Percentiles rank a stretch among this genome's conserved stretches.
phyloP scores from a whole-genome alignment of 2,113 vertebrate genomes.

The Recurvirostra avosetta region DNA sequence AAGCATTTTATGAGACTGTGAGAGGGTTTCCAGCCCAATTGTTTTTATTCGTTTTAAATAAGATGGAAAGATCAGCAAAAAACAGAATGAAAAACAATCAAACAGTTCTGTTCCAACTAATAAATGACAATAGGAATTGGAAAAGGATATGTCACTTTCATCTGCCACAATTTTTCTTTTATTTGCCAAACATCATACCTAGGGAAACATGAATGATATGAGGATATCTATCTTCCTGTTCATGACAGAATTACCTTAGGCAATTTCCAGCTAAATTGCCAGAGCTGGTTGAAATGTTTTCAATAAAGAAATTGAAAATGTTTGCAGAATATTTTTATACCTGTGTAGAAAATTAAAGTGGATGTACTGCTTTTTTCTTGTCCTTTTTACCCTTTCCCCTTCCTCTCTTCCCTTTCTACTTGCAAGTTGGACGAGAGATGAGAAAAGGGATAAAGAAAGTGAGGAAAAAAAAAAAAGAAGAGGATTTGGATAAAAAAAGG shows the following conservation, averaged over 20 bases:
- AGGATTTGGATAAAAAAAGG: background rate
- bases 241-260: conserved; percentile 2
- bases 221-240: background rate
- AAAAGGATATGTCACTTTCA: background rate
- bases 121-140: background rate
- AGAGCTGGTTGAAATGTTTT: conserved; percentile 2
- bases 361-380: background rate
- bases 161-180: conserved; percentile 13
- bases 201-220: conserved; percentile 1
- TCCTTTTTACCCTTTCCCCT: background rate
- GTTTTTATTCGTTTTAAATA: conserved; percentile 13
- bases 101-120: background rate
- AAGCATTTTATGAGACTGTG: background rate
- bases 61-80: background rate
- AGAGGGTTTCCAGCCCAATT: background rate
- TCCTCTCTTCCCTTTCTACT: background rate
- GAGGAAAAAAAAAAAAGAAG: background rate
- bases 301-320: background rate
- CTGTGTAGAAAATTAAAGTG: background rate
- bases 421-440: background rate
- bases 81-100: background rate
- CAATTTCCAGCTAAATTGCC: conserved; percentile 23
- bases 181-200: background rate
- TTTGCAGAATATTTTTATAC: background rate
- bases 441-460: background rate